Base-by-base conservation (phyloP, 2,113 vertebrate genomes). In the Phaetusa simplex region DNA sequence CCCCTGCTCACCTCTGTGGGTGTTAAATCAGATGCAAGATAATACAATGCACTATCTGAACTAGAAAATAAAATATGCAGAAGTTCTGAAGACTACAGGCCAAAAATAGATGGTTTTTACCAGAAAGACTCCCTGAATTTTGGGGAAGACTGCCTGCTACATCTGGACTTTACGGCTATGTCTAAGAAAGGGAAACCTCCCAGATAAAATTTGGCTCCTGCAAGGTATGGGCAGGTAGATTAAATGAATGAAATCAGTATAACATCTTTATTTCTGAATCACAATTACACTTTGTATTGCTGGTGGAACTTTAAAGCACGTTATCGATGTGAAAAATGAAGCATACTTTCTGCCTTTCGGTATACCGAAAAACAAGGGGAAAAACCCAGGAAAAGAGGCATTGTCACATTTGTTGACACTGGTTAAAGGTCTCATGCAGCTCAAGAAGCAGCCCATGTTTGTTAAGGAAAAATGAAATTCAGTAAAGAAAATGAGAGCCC, bases 301-400 rank as follows among this genome's bases (percentile, higher is more conserved):
- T 45, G 27, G 18, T 38, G 16, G 49, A 83, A 84, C 27, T 72
- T 64, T 17, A 83, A 80, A 81, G 53, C 24, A 50, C 14, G 7
- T 56, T 55, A 45, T 19, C 17, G 32, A 20, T 47, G 27, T 87
- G 73, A 88, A 90, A 82, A 70, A 12, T 22, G 12, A 66, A 79
- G 21, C 10, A 6, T 15, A 3, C 30, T 45, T 90, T 49, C 74
- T 88, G 42, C 38, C 24, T 64, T 87, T 34, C 42, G 20, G 7
- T 42, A 40, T 30, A 30, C 30, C 53, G 61, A 45, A 62, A 87
- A 74, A 38, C 5, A 56, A 53, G 22, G 8, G 1, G 4, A 45
- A 62, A 30, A 56, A 6, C 0, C 3, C 26, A 6, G 5, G n/a
- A 30, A 30, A 74, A 58, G 42, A 82, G 38, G 8, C 1, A 0